Evolutionary conservation across 2,113 vertebrate species (phyloP), one percentile per base, ranked within the genome.

Genomic region (Setophaga coronata): DNA sequence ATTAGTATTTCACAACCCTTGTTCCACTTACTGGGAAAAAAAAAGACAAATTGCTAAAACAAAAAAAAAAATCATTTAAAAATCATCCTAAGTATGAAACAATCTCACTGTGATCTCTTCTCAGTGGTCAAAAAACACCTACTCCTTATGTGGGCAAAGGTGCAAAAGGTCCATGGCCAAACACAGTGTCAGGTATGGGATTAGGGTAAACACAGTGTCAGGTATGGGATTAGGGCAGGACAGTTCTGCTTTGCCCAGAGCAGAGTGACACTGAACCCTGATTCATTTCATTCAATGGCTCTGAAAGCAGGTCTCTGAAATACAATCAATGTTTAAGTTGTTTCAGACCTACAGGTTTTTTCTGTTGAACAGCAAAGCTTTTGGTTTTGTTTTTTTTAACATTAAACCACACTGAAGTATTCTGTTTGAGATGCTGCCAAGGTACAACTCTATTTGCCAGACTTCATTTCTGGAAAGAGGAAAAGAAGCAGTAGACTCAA

Each of bases 201-300:
- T 56, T 28, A 81, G 38, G 21, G 40, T 4, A 6, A n/a, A 67
- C 5, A 40, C 0, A 1, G 0, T 10, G 81, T 17, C 6, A 1
- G 16, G 40, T 25, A 51, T 1, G 31, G 43, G 21, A 78, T 57
- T 28, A 82, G 36, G 23, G 61, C 21, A 82, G 65, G 31, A 60
- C 51, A 78, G 19, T 6, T 78, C 57, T 74, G 34, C 31, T 72
- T 38, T 86, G 72, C 25, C 47, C 64, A 26, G 38, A 78, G 47
- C 61, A 95, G 23, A 50, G 33, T 12, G 36, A 54, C 47, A 34
- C n/a, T 43, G 50, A 24, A 80, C 23, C 33, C 50, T 61, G 16
- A 62, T 38, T 60, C 65, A 57, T 51, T 34, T 38, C 12, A 40
- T 36, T 60, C 3, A 4, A 20, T 10, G n/a, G 40, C 66, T 79